Base-by-base conservation (phyloP, 2,113 vertebrate genomes). In the Ailuropoda melanoleuca region DNA sequence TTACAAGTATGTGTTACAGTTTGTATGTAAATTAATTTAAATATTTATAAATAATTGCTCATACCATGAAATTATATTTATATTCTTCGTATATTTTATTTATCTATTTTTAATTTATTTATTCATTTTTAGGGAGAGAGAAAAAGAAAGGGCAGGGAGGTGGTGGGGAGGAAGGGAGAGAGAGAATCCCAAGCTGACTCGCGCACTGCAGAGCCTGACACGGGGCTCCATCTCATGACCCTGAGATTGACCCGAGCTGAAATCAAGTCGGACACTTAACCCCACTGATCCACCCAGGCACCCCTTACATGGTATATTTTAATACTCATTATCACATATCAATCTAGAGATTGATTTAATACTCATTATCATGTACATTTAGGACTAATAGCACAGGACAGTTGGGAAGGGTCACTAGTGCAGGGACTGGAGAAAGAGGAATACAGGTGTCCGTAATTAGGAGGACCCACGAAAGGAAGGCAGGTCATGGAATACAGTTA, bases 321-420 rank as follows among this genome's bases (percentile, higher is more conserved):
- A 85, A 50, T 18, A 24, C 1, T 34, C 43, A 9, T 48, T 50
- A 50, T 58, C 23, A 9, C 14, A 6, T 66, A 34, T 8, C 7
- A 66, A 66, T 8, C 62, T 66, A 66, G 62, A 66, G 62, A 66
- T 66, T 66, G 6, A 66, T 66, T 34, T 34, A 66, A 34, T 17
- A 34, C 14, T 66, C 62, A 34, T 18, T 66, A 17, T 34, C 14
- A 66, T 66, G 62, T 8, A 17, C 15, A 19, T 4, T 39, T 24
- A 31, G 55, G 55, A 56, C 55, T 29, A 29, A 60, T 18, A 4
- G 4, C 39, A 8, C 17, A 43, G 24, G n/a, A 60, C 55, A 29
- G 24, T 6, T 29, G n/a, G 81, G 55, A 58, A 83, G n/a, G 12
- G 4, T 60, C 24, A 0, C 14, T 8, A 0, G 7, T 1, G 24